Evolutionary conservation across 2,888 invertebrate species (phyloP).

Genomic region (Microplitis deprimator): DNA sequence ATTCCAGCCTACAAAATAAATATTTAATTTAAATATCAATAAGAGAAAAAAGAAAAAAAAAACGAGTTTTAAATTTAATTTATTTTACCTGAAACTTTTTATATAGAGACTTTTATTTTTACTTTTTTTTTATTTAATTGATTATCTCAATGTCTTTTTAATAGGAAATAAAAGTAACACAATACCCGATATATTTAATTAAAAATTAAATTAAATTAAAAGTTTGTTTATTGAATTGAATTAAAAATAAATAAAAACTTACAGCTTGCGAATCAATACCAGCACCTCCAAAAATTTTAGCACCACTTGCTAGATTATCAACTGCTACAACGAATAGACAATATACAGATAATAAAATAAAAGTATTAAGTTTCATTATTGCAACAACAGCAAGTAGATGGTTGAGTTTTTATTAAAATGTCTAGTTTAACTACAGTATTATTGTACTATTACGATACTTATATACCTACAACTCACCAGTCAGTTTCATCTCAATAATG

Average conservation of each 20-base stretch:
- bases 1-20: conserved; percentile 46
- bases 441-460: conserved; percentile 48
- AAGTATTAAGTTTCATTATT: conserved; percentile 13
- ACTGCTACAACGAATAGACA: conserved; percentile 54
- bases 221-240: conserved; percentile 8
- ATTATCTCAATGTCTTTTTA: neutral
- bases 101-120: no score
- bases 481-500: neutral
- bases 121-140: neutral
- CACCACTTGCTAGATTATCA: conserved; percentile 46
- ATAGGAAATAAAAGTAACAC: neutral
- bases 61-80: neutral
- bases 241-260: conserved; percentile 30
- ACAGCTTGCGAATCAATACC: conserved; percentile 37
- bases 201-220: neutral
- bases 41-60: neutral
- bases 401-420: no score
- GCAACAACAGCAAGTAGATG: conserved; percentile 24
- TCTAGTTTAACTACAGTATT: conserved; percentile 33
- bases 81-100: neutral
- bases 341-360: conserved; percentile 34
- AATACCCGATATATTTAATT: conserved; percentile 2
- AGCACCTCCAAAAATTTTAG: conserved; percentile 52
- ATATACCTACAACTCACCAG: conserved; percentile 44
- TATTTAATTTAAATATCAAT: no score